Evolutionary conservation across 1,140 invertebrate genomes (phyloP).

Genomic region (Bicyclus anynana): DNA sequence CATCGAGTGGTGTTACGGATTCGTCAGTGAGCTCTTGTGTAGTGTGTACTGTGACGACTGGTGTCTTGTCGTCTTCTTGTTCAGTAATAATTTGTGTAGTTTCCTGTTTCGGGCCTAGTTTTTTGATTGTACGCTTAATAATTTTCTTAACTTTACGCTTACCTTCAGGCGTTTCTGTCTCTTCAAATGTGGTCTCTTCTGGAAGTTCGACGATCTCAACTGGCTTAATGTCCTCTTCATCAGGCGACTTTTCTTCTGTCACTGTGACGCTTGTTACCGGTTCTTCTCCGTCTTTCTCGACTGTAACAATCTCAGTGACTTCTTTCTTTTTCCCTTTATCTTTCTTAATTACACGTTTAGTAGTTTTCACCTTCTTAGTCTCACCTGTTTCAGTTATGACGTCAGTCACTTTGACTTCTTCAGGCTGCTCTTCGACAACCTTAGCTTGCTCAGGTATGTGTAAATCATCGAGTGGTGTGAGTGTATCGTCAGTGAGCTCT

Average conservation of each 20-base stretch:
- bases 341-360: not conserved
- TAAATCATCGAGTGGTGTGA: not conserved
- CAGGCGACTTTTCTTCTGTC: not conserved
- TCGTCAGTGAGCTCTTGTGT: not conserved
- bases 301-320: not conserved
- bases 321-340: not conserved
- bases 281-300: not conserved
- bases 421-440: not conserved
- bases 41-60: not conserved
- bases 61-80: not conserved
- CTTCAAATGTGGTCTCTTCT: not conserved
- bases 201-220: not conserved
- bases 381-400: not conserved
- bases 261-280: not conserved
- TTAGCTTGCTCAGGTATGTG: not conserved
- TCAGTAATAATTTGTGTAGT: not conserved
- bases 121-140: not conserved
- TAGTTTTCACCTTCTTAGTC: not conserved
- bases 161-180: not conserved
- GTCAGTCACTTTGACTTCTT: not conserved
- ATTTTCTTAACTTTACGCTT: not conserved
- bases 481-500: not conserved
- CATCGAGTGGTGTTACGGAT: not conserved
- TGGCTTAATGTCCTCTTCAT: not conserved
- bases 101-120: not conserved